Percentiles rank a stretch among this genome's conserved stretches.
These are phyloP conservation scores for Peromyscus eremicus DNA, from an alignment of 2,797 vertebrate species.

Conservation along the genomic window DNA sequence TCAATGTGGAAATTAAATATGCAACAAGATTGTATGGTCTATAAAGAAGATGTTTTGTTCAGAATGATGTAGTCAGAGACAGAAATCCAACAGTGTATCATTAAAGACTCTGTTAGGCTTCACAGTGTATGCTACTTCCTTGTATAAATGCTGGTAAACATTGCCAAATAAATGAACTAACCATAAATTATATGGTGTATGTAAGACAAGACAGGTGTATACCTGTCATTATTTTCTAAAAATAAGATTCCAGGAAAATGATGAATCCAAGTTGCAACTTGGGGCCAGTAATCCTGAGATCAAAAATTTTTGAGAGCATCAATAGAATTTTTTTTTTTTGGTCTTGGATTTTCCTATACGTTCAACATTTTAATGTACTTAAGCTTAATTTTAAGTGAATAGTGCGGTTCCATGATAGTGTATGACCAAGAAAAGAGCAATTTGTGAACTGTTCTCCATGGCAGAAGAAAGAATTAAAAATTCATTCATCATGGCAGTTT, in stretches of 20 bases:
- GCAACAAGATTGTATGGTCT: neutral
- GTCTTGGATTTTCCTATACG: neutral
- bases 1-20: conserved; percentile 23
- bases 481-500: neutral
- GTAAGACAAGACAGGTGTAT: neutral
- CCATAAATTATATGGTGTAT: neutral
- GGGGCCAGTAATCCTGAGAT: neutral
- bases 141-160: neutral
- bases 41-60: neutral
- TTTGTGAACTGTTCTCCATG: conserved; percentile 6
- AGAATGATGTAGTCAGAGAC: conserved; percentile 2
- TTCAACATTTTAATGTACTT: conserved; percentile 37
- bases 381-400: conserved; percentile 59
- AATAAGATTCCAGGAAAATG: neutral
- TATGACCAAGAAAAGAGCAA: conserved; percentile 44
- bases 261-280: neutral
- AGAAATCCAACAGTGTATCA: neutral
- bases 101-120: neutral
- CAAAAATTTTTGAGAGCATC: conserved; percentile 7
- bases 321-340: neutral
- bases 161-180: conserved; percentile 16
- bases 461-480: conserved; percentile 32
- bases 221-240: conserved; percentile 35
- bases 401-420: conserved; percentile 13
- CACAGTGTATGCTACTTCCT: neutral